Evolutionary conservation across 2,113 vertebrate species (phyloP).

Genomic region (Strix uralensis): DNA sequence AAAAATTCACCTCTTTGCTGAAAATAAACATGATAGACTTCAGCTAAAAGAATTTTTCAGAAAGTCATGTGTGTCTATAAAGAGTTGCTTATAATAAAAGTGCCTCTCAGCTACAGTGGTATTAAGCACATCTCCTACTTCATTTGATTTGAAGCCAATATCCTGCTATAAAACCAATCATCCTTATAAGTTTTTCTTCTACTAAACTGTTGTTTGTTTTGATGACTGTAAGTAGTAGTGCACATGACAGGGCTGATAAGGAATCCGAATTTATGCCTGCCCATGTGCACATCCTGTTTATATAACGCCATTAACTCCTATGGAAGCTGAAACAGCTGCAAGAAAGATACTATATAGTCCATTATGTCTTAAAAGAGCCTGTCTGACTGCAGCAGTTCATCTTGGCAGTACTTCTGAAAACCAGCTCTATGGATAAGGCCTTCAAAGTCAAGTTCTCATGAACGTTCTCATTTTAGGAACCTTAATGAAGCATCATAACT

Average conservation of each 20-base stretch:
- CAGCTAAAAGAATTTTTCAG: background rate
- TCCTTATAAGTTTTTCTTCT: background rate
- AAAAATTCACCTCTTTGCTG: background rate
- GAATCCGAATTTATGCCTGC: background rate
- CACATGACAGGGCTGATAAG: slow-evolving; percentile 22
- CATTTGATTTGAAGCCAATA: slow-evolving; percentile 19
- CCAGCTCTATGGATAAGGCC: background rate
- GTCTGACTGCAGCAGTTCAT: background rate
- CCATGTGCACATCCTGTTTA: background rate
- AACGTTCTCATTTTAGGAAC: background rate
- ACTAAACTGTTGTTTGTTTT: slow-evolving; percentile 1
- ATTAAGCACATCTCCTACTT: background rate
- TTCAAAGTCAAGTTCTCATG: slow-evolving; percentile 1
- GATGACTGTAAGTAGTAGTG: background rate
- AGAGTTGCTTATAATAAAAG: background rate
- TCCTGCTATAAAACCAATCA: background rate
- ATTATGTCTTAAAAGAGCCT: background rate
- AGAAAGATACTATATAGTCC: background rate
- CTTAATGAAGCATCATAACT: slow-evolving; percentile 4
- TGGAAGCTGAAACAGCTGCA: slow-evolving; percentile 10
- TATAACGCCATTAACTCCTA: background rate
- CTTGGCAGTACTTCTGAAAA: slow-evolving; percentile 1
- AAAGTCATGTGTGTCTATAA: background rate
- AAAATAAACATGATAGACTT: background rate
- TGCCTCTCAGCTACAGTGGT: background rate